Base-by-base conservation (phyloP, 2,113 vertebrate species). In the Malurus cyaneus region DNA sequence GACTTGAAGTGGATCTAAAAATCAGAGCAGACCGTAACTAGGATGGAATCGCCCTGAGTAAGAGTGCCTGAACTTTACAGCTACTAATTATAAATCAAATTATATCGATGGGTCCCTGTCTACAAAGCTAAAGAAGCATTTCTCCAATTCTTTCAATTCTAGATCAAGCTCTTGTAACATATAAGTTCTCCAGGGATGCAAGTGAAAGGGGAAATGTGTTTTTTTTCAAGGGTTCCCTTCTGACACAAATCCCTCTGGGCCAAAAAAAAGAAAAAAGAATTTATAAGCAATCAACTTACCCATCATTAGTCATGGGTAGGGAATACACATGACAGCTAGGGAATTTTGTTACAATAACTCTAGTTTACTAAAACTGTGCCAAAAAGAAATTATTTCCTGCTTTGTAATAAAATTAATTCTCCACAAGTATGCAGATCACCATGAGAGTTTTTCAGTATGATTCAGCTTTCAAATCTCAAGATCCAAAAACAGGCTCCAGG, bases 81-180 rank as follows among this genome's bases (percentile, higher is more conserved):
- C 64, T 74, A 76, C 91, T 71, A 92, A 91, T 94, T 95, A 61
- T 71, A 89, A 90, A 72, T 69, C 69, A 94, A 89, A 76, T 93
- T 81, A 69, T 79, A 49, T 92, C 77, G 49, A 29, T 29, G 24
- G 41, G n/a, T 71, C 61, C 81, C 80, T 91, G 24, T 70, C 72
- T 86, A 41, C 60, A 72, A 90, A 81, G 49, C 25, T 67, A 53
- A 91, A 95, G 61, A n/a, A 85, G 16, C 24, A 41, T 86, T 88
- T 86, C 23, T 82, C 28, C 29, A 59, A 11, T 26, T 21, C 62
- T 57, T 73, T 80, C 65, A 73, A 12, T 44, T 47, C 24, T 78
- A 46, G 14, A 81, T 36, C 21, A 88, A 91, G 73, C n/a, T 93
- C 69, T 7, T 82, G 11, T 72, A 89, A 86, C 34, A 74, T 31